Evolutionary conservation across 2,113 vertebrate species (phyloP), one percentile per base, ranked within the genome.

Genomic region (Cromileptes altivelis): DNA sequence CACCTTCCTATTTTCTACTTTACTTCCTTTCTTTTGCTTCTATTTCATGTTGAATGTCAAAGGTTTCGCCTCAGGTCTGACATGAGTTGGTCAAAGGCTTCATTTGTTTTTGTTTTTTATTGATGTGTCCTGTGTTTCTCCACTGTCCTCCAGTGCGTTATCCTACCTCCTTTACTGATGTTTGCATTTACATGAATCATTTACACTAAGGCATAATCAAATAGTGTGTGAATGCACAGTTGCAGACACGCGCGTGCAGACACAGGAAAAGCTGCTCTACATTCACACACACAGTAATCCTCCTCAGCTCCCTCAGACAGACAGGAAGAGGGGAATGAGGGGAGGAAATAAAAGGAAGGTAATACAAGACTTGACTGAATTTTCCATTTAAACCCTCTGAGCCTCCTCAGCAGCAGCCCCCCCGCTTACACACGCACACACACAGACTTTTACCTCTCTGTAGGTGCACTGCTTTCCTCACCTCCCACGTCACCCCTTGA

Each of bases 361-460:
- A 76, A 90, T 78, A 63, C 62, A 86, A 84, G 64, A 86, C 53
- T 86, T 85, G 67, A 72, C 82, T 89, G 89, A 68, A 82, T 91
- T 91, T 37, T 89, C 67, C 78, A 85, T 84, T 90, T 88, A 79
- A 85, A 78, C 57, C 68, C 23, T 19, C 60, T 64, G 69, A 70
- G 86, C 56, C 57, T 65, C 17, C 47, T 47, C 42, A 69, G 42
- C 23, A 37, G 42, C 42, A 9, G 30, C 30, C 5, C 42, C 19
- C 18, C 12, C 30, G 18, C 8, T n/a, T 7, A 37, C 15, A 45
- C 62, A 77, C 75, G 19, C 42, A 52, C 49, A 75, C 61, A 58
- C 37, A 56, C 62, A 78, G 23, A n/a, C 9, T 18, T 62, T 70
- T 57, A 23, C 49, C 60, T 67, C 27, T 50, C 40, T 40, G 33